Evolutionary conservation across 2,888 invertebrate species (phyloP), one percentile per base, ranked within the genome.

Genomic region (Trichacis sp.): DNA sequence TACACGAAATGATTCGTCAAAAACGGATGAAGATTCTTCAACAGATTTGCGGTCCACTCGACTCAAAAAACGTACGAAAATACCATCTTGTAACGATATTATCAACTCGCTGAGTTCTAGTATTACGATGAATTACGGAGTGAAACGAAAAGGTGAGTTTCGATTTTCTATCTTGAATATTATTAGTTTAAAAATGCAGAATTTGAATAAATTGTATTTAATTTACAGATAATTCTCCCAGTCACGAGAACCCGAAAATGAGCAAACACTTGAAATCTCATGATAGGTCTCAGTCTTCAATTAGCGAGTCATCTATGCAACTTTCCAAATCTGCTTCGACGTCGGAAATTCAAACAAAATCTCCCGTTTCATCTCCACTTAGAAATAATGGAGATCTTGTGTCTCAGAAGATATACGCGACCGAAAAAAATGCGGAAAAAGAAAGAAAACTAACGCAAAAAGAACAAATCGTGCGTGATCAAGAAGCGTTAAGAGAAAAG

Each of bases 41-140:
- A 71, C 76, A 1, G 78, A 78, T 36, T 76, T 59, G 29, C 76
- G 73, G 65, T 62, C 62, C 12, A 47, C 71, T 24, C 78, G 83
- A 55, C 82, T 83, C 1, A 64, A 73, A 3, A 84, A 84, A 58
- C 73, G 82, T 56, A 73, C 82, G 9, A 84, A 83, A 63, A 77
- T 79, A 8, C 82, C 78, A 2, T 84, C 84, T 1, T 84, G 83
- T 61, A 79, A 80, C 45, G 84, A 83, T 57, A 80, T 84, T 38
- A 62, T 83, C 19, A 82, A 81, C 53, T 84, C 84, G 0, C 67
- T 84, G 29, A 82, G 81, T 61, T 84, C 84, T 1, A 84, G 83
- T 42, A 72, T 75, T 6, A 72, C 76, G 48, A 76, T 80, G 3
- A 64, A 72, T 12, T 71, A 81, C 2, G 84, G 84, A 0, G 73